Conservation (phyloP, 1,140 invertebrate genomes). For the Drosophila paulistorum region DNA sequence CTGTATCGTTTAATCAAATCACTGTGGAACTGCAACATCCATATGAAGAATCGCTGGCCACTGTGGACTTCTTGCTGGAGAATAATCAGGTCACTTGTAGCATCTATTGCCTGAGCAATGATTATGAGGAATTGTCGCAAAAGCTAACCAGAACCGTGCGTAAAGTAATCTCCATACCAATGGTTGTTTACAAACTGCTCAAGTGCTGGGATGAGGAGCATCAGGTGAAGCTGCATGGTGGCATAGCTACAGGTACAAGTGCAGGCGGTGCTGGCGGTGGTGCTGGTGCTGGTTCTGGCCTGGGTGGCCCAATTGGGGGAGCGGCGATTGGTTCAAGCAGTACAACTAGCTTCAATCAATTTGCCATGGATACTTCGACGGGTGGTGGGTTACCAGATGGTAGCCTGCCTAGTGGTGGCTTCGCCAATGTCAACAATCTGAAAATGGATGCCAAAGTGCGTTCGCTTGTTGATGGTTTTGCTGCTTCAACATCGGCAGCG, state of each 20-base stretch:
- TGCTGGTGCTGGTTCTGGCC: slow-evolving; percentile 49
- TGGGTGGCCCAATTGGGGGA: slow-evolving; percentile 20
- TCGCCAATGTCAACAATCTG: slow-evolving; percentile 50
- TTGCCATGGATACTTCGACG: slow-evolving; percentile 48
- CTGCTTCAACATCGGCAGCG: slow-evolving; percentile 66
- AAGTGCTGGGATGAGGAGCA: slow-evolving; percentile 86
- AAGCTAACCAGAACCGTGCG: slow-evolving; percentile 93
- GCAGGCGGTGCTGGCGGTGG: slow-evolving; percentile 83
- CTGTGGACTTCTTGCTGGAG: slow-evolving; percentile 93
- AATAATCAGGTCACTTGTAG: slow-evolving; percentile 89
- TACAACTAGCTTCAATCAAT: slow-evolving; percentile 50
- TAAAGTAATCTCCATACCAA: slow-evolving; percentile 94
- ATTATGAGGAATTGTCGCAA: slow-evolving; percentile 86
- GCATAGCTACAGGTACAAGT: slow-evolving; percentile 82
- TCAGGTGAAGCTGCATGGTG: slow-evolving; percentile 83
- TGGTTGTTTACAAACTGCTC: slow-evolving; percentile 90
- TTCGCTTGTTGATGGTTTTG: slow-evolving; percentile 63
- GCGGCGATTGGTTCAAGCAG: slow-evolving; percentile 17
- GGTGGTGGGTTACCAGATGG: slow-evolving; percentile 27
- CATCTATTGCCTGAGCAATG: slow-evolving; percentile 85
- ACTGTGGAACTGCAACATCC: slow-evolving; percentile 96
- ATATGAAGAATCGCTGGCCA: slow-evolving; percentile 94
- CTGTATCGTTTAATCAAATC: slow-evolving; percentile 94
- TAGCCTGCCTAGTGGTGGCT: slow-evolving; percentile 36
- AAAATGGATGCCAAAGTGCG: slow-evolving; percentile 65